Percentiles rank a stretch among this genome's conserved stretches.
Evolutionary conservation across 2,888 invertebrate species (phyloP).

Genomic region (Orchesella flavescens): DNA sequence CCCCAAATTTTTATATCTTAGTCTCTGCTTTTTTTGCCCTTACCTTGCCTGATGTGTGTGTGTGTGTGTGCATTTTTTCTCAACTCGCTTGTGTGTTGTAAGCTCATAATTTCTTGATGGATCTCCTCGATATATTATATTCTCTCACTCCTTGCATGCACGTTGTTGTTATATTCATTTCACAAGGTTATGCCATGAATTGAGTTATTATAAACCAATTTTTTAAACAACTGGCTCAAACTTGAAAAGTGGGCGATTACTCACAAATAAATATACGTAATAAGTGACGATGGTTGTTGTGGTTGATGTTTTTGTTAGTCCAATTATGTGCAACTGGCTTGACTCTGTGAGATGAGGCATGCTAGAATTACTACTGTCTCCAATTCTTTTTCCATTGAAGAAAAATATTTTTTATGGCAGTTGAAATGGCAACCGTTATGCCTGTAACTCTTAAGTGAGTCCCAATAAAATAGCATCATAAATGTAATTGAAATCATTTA

Average conservation of each 20-base stretch:
- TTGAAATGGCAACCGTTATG: not conserved
- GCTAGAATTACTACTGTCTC: conserved; percentile 42
- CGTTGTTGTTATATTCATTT: conserved; percentile 23
- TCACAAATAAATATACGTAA: conserved; percentile 57
- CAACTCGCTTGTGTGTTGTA: conserved; percentile 3
- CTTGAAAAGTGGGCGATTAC: conserved; percentile 61
- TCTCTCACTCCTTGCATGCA: conserved; percentile 11
- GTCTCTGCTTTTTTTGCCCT: not conserved
- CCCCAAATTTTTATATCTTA: conserved; percentile 61
- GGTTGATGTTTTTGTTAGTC: conserved; percentile 45
- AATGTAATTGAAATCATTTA: no score
- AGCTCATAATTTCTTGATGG: conserved; percentile 22
- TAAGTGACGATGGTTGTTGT: conserved; percentile 40
- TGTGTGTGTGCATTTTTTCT: conserved; percentile 17
- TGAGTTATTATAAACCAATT: conserved; percentile 72
- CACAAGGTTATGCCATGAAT: conserved; percentile 64
- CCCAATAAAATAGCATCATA: no score
- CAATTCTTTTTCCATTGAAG: not conserved
- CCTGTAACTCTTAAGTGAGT: not conserved
- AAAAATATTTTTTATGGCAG: no score
- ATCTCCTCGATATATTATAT: conserved; percentile 28
- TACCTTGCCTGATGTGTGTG: not conserved
- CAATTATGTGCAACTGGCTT: conserved; percentile 36
- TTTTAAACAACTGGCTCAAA: conserved; percentile 69
- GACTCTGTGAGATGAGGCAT: conserved; percentile 6